A percentile compares a stretch with the other conserved stretches of the same genome.
Evolutionary conservation across 2,888 invertebrate species (phyloP).

Genomic region (Drosophila crucigera): DNA sequence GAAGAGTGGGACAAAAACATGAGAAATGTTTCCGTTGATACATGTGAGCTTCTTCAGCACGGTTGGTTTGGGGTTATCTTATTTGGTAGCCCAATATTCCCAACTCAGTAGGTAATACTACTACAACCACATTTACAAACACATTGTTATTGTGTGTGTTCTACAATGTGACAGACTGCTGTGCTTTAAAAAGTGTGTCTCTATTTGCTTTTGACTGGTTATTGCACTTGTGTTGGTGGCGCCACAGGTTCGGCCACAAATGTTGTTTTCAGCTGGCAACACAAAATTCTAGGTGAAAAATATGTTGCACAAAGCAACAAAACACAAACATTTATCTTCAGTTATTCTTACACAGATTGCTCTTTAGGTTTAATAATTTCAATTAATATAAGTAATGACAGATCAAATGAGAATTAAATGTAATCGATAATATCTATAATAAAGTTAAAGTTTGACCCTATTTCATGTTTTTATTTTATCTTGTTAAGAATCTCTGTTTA

Average conservation of each 20-base stretch:
- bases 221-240: conserved; percentile 16
- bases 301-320: neutral
- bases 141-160: conserved; percentile 12
- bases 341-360: neutral
- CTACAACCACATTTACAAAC: conserved; percentile 1
- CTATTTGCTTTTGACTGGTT: conserved; percentile 45
- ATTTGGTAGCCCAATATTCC: conserved; percentile 31
- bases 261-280: neutral
- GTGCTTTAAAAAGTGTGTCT: conserved; percentile 34
- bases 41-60: conserved; percentile 16
- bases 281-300: neutral
- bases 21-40: conserved; percentile 2
- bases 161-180: conserved; percentile 11
- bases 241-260: neutral
- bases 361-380: neutral
- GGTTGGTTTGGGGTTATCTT: conserved; percentile 26
- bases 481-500: neutral
- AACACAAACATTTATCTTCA: neutral
- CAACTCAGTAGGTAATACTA: conserved; percentile 21
- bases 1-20: neutral
- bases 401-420: neutral
- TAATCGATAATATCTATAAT: neutral
- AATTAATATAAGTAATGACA: no score
- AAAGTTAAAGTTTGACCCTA: neutral
- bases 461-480: neutral